Conservation (phyloP, 92 coral and sea anemone genomes). For the Parazoanthus swiftii region DNA sequence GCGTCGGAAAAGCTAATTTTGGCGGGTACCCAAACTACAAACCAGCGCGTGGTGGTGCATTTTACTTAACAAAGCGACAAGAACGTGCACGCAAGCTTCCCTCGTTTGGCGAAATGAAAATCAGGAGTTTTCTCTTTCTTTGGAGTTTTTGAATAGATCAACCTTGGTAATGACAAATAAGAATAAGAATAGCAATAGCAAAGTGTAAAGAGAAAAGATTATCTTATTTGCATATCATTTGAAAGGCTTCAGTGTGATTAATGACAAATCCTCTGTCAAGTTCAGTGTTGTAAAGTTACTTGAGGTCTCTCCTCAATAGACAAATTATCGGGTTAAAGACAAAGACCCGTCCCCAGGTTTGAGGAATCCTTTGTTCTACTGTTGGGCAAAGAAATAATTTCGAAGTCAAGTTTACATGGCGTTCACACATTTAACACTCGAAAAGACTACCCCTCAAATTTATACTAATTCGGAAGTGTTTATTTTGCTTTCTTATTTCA, state of each 20-base stretch:
- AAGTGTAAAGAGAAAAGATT: conserved; percentile 67
- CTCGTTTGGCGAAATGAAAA: conserved; percentile 63
- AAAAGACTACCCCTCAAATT: conserved; percentile 48
- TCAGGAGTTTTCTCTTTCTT: conserved; percentile 57
- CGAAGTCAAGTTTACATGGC: conserved; percentile 48
- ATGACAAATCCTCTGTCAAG: conserved; percentile 74
- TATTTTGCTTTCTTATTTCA: conserved; percentile 26
- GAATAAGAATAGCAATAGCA: conserved; percentile 71
- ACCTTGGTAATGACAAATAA: conserved; percentile 76
- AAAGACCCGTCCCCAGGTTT: conserved; percentile 54
- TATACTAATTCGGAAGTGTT: conserved; percentile 44
- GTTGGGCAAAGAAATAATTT: conserved; percentile 53
- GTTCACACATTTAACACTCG: conserved; percentile 51
- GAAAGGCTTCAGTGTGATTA: conserved; percentile 72
- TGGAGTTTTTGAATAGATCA: conserved; percentile 58
- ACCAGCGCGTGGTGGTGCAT: conserved; percentile 28
- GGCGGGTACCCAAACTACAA: conserved; percentile 41
- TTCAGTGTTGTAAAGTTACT: conserved; percentile 76
- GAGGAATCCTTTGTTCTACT: conserved; percentile 55
- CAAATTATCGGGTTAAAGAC: conserved; percentile 74
- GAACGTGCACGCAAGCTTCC: conserved; percentile 47
- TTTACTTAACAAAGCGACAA: conserved; percentile 32
- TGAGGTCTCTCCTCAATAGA: conserved; percentile 60
- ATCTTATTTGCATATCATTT: conserved; percentile 88
- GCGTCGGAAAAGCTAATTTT: conserved; percentile 38